Percentiles rank a stretch among this genome's conserved stretches.
Evolutionary conservation across 1,140 invertebrate genomes (phyloP).

Genomic region (Dendrolimus kikuchii): DNA sequence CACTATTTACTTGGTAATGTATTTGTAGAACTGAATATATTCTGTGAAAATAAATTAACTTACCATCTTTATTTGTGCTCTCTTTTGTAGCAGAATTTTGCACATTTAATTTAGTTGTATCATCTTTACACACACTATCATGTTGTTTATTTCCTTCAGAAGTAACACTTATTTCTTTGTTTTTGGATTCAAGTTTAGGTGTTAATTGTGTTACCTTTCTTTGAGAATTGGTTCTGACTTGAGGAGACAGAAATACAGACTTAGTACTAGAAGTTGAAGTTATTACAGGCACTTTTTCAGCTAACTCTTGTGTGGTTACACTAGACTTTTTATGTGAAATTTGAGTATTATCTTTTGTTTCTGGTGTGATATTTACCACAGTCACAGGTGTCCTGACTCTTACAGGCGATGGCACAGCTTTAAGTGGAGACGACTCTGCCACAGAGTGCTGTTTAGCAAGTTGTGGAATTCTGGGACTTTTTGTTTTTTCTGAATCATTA

Average conservation of each 20-base stretch:
- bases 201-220: conserved; percentile 1
- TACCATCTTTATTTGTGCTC: not conserved
- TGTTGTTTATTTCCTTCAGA: no score
- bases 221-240: conserved; percentile 1
- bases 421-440: no score
- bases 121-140: no score
- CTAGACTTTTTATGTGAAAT: conserved; percentile 4
- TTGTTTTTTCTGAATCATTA: conserved; percentile 23
- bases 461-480: conserved; percentile 27
- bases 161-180: not conserved
- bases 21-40: no score
- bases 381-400: no score
- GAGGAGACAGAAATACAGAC: conserved; percentile 24
- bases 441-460: not conserved
- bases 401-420: no score
- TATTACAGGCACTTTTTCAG: conserved; percentile 24
- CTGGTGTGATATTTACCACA: no score
- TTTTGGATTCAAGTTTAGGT: not conserved
- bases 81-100: conserved; percentile 2
- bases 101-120: not conserved
- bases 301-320: conserved; percentile 9
- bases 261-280: conserved; percentile 10
- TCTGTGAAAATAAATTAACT: no score
- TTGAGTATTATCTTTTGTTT: not conserved
- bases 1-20: no score